Evolutionary conservation across 2,888 invertebrate genomes (phyloP).

Genomic region (Cabera pusaria): DNA sequence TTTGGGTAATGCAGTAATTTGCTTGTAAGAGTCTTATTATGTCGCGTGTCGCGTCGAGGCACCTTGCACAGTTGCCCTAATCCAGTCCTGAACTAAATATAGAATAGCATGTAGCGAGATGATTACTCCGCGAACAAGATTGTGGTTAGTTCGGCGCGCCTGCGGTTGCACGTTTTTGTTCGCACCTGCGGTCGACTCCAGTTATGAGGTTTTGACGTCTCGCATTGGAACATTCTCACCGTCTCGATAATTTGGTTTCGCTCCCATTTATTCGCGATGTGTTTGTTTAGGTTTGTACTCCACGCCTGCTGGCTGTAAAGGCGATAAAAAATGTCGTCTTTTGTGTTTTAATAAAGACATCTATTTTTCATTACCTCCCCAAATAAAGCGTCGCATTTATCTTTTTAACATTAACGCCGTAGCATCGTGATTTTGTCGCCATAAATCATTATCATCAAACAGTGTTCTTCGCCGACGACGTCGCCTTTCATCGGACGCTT

Average conservation of each 20-base stretch:
- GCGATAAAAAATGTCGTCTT: slow-evolving; percentile 33
- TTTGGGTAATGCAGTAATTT: slow-evolving; percentile 46
- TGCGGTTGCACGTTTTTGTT: slow-evolving; percentile 67
- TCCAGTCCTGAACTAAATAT: slow-evolving; percentile 70
- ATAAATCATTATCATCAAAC: slow-evolving; percentile 81
- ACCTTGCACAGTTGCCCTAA: slow-evolving; percentile 64
- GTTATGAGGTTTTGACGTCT: slow-evolving; percentile 44
- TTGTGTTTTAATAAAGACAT: slow-evolving; percentile 40
- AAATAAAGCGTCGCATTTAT: slow-evolving; percentile 64
- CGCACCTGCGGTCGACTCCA: slow-evolving; percentile 62
- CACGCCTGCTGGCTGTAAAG: slow-evolving; percentile 25
- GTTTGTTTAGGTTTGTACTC: slow-evolving; percentile 34
- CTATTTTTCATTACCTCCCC: slow-evolving; percentile 48
- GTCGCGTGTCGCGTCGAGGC: slow-evolving; percentile 50
- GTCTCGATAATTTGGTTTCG: slow-evolving; percentile 22
- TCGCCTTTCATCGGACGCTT: slow-evolving; percentile 77
- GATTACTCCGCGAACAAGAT: slow-evolving; percentile 60
- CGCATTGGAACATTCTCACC: slow-evolving; percentile 35
- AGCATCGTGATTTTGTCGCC: slow-evolving; percentile 70
- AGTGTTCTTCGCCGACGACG: slow-evolving; percentile 55
- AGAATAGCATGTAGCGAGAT: slow-evolving; percentile 60
- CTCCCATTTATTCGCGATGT: slow-evolving; percentile 28
- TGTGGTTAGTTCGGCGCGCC: slow-evolving; percentile 56
- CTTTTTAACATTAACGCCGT: slow-evolving; percentile 73
- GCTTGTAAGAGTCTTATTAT: slow-evolving; percentile 44